A percentile compares a stretch with the other conserved stretches of the same genome.
phyloP scores from a whole-genome alignment of 1,140 invertebrate genomes.

The silkworm (Bombyx mori) region ASM3026992v2 NC_085129.1:12552001-12552500 shows the following conservation, averaged over 20 bases:
- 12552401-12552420: too few species aligned
- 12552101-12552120: constrained; percentile 11
- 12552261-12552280: constrained; percentile 15
- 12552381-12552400: too few species aligned
- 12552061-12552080: background rate
- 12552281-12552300: constrained; percentile 7
- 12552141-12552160: constrained; percentile 9
- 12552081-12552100: too few species aligned
- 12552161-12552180: constrained; percentile 13
- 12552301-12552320: background rate
- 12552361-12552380: too few species aligned
- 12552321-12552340: too few species aligned
- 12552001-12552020: too few species aligned
- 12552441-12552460: too few species aligned
- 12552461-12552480: too few species aligned
- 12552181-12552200: constrained; percentile 10
- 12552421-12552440: too few species aligned
- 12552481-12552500: too few species aligned
- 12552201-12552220: constrained; percentile 25
- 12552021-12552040: too few species aligned
- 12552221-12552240: constrained; percentile 24
- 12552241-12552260: constrained; percentile 15
- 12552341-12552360: too few species aligned
- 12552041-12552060: background rate
- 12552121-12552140: constrained; percentile 13